phyloP scores from a whole-genome alignment of 2,113 vertebrate species.

The Spea multiplicata region DNA sequence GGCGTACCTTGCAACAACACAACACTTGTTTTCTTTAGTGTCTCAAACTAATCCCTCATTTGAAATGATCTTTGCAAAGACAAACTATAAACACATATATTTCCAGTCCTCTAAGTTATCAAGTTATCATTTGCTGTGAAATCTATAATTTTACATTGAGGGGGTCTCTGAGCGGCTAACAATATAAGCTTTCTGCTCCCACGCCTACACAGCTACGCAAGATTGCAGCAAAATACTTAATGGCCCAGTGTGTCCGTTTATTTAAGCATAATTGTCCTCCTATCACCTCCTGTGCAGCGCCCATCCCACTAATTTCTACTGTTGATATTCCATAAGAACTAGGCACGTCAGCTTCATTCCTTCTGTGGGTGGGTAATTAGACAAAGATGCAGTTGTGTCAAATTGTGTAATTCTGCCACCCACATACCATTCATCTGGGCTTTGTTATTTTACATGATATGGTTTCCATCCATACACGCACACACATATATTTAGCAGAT shows the following conservation, averaged over 20 bases:
- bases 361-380: constrained; percentile 26
- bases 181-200: constrained; percentile 16
- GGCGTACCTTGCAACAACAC: too few species aligned
- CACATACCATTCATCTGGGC: constrained; percentile 23
- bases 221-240: constrained; percentile 32
- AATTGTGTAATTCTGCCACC: constrained; percentile 15
- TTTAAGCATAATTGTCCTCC: constrained; percentile 29
- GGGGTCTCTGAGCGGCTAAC: constrained; percentile 26
- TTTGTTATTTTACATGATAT: constrained; percentile 9
- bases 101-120: constrained; percentile 27
- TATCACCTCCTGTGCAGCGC: constrained; percentile 28
- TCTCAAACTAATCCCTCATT: too few species aligned
- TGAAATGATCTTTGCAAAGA: neutral
- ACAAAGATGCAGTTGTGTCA: constrained; percentile 34
- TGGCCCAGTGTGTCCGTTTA: constrained; percentile 15
- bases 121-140: constrained; percentile 18
- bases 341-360: constrained; percentile 26
- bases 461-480: neutral
- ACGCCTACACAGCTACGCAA: constrained; percentile 18
- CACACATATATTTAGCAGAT: neutral
- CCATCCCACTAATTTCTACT: constrained; percentile 35
- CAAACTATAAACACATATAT: constrained; percentile 2
- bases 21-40: too few species aligned
- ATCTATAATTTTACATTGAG: constrained; percentile 29
- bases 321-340: constrained; percentile 21